Base-by-base conservation (phyloP, 2,797 vertebrate genomes). In the Melanotaenia nigrans region DNA sequence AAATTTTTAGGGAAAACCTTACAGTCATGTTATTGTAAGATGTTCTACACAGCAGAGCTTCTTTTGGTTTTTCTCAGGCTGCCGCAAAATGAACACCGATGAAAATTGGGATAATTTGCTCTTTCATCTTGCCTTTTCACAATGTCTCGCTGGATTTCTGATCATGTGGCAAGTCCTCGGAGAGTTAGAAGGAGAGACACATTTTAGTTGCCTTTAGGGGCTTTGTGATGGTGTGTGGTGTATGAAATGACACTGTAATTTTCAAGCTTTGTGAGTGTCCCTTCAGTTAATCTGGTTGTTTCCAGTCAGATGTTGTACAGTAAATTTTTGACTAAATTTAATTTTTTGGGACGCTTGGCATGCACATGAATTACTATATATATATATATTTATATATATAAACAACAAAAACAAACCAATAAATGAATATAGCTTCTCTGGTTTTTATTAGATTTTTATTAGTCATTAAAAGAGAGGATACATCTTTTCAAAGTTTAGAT, bases 11-110 rank as follows among this genome's bases (percentile, higher is more conserved):
- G 45, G 69, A 69, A 30, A 77, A 87, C 71, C 77, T 89, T 68
- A 84, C 80, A 85, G 88, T 89, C 74, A 67, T 18, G 40, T 80
- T 49, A 76, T 51, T 63, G 40, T 64, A 35, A 68, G 57, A 85
- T 65, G 51, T 67, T 82, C 36, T 22, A 28, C 6, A 54, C 53
- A 65, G 36, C 36, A 65, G 65, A 65, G 18, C 47, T 79, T 68
- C 45, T 57, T 59, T 68, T 54, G 36, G 63, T 51, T 65, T 65
- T 55, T 73, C 73, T 78, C 16, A 75, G 36, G 54, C 60, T 33
- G 65, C 49, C 58, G 77, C 60, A 59, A 78, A 83, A 85, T 62
- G 77, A 79, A 78, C 60, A 53, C 24, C 24, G 68, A 38, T 73
- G 51, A 61, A 83, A 86, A 72, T 60, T 61, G 71, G 57, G 56